phyloP scores from a whole-genome alignment of 2,888 invertebrate species.

The Patella depressa region DNA sequence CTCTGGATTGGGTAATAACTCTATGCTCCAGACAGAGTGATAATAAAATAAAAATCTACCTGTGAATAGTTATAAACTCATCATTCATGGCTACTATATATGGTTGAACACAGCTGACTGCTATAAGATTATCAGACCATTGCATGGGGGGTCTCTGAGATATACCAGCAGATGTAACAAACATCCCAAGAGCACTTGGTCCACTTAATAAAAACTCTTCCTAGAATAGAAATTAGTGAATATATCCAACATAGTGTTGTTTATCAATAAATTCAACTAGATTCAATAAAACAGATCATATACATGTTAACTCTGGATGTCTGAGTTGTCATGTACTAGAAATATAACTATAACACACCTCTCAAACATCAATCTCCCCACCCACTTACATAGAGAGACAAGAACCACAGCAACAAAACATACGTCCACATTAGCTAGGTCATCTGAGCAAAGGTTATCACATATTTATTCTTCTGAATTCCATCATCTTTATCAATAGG shows the following conservation, averaged over 20 bases:
- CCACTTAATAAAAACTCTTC: conserved; percentile 75
- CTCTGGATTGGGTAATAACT: too few relatives aligned
- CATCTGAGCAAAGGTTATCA: too few relatives aligned
- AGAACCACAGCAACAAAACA: too few relatives aligned
- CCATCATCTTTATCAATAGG: too few relatives aligned
- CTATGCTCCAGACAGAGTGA: too few relatives aligned
- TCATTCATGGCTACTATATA: conserved; percentile 73
- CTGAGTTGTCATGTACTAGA: too few relatives aligned
- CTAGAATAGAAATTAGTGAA: conserved; percentile 54
- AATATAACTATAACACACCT: too few relatives aligned
- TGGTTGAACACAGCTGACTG: conserved; percentile 72
- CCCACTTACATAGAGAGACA: too few relatives aligned
- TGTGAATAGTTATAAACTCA: conserved; percentile 73
- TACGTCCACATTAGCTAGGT: too few relatives aligned
- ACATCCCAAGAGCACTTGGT: conserved; percentile 75
- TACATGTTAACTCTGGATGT: background rate
- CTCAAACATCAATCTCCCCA: too few relatives aligned
- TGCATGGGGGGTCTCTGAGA: conserved; percentile 75
- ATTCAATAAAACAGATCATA: background rate
- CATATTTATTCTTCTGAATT: too few relatives aligned
- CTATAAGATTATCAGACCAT: conserved; percentile 71
- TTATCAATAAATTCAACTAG: background rate
- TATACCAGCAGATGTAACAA: conserved; percentile 74
- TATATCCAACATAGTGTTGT: too few relatives aligned
- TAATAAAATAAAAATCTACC: conserved; percentile 54